Evolutionary conservation across 2,888 invertebrate species (phyloP).

Genomic region (Mesochorus sp.): DNA sequence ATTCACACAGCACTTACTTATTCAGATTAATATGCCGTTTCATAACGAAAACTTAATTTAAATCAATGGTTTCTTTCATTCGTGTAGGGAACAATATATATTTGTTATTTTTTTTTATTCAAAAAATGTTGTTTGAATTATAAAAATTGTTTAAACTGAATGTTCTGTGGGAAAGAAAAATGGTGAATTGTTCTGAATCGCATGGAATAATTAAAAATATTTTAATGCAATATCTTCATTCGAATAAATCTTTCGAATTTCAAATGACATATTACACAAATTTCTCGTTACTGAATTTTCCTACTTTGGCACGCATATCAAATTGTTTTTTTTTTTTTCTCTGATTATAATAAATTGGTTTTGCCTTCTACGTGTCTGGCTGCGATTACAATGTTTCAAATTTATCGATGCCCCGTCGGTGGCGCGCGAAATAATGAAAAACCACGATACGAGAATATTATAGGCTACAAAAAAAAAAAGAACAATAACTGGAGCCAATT

Average conservation of each 20-base stretch:
- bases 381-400: conserved; percentile 9
- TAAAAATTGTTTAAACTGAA: too few species aligned
- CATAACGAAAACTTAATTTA: not conserved
- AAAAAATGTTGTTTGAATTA: too few species aligned
- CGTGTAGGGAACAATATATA: too few species aligned
- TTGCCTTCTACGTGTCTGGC: not conserved
- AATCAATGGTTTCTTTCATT: too few species aligned
- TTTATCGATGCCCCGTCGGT: conserved; percentile 28
- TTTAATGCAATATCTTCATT: not conserved
- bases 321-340: not conserved
- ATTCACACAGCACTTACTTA: too few species aligned
- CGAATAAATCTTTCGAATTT: not conserved
- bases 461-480: not conserved
- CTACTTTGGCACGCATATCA: not conserved
- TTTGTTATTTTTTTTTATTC: too few species aligned
- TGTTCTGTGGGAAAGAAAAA: too few species aligned
- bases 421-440: not conserved
- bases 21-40: too few species aligned
- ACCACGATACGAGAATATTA: conserved; percentile 1
- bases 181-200: too few species aligned
- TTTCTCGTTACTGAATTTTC: not conserved
- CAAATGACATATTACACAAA: not conserved
- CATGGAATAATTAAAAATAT: too few species aligned
- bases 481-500: conserved; percentile 39
- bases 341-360: conserved; percentile 25